Evolutionary conservation across 1,140 invertebrate genomes (phyloP).

Genomic region (Caenorhabditis elegans): DNA sequence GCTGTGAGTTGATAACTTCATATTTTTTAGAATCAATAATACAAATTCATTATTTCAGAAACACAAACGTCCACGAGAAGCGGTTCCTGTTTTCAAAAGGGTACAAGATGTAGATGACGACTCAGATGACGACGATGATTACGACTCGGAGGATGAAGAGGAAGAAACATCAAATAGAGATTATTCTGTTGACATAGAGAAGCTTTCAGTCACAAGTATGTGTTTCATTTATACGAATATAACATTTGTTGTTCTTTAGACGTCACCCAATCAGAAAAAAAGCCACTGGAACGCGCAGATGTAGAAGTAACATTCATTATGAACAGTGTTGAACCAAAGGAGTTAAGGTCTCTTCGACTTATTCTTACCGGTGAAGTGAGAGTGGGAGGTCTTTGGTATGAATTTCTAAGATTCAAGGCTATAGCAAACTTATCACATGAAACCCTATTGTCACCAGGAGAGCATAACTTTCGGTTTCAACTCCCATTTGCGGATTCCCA

Average conservation of each 20-base stretch:
- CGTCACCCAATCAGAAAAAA: neutral
- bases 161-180: conserved; percentile 3
- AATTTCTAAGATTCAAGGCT: conserved; percentile 48
- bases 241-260: neutral
- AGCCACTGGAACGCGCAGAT: conserved; percentile 38
- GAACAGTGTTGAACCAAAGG: conserved; percentile 29
- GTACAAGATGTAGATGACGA: conserved; percentile 39
- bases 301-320: neutral
- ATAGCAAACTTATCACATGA: conserved; percentile 16
- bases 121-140: conserved; percentile 42
- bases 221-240: neutral
- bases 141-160: conserved; percentile 31
- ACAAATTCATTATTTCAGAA: neutral
- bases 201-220: conserved; percentile 30
- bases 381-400: conserved; percentile 43
- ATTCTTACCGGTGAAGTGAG: conserved; percentile 37
- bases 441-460: conserved; percentile 31
- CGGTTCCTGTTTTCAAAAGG: conserved; percentile 24
- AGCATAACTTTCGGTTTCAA: conserved; percentile 13
- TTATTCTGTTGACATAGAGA: conserved; percentile 41
- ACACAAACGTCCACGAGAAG: neutral
- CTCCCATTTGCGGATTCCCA: conserved; percentile 42
- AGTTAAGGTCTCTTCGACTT: conserved; percentile 21
- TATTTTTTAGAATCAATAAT: too few relatives aligned
- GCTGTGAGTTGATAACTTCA: neutral